phyloP scores from a whole-genome alignment of 2,888 invertebrate species.

The Beris morrisii region DNA sequence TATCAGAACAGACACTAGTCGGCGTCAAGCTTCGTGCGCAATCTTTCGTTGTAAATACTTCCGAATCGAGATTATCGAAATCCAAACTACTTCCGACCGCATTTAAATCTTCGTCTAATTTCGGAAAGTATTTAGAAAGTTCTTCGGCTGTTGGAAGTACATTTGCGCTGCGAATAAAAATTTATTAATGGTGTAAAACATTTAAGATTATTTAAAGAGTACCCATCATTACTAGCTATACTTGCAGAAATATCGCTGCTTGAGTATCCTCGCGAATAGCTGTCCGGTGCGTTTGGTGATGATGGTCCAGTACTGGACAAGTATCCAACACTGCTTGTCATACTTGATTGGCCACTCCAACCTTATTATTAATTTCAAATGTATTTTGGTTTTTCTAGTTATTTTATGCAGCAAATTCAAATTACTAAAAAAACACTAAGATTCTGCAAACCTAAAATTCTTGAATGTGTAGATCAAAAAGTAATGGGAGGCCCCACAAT shows the following conservation, averaged over 20 bases:
- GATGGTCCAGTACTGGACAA: slow-evolving; percentile 79
- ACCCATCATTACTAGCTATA: slow-evolving; percentile 67
- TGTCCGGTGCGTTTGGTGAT: slow-evolving; percentile 71
- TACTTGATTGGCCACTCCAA: slow-evolving; percentile 85
- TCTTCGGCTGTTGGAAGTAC: slow-evolving; percentile 52
- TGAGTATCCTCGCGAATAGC: slow-evolving; percentile 58
- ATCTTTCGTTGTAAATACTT: slow-evolving; percentile 42
- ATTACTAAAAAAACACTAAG: no score
- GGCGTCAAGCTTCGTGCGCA: slow-evolving; percentile 59
- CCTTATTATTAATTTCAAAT: slow-evolving; percentile 53
- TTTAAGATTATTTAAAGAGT: slow-evolving; percentile 34
- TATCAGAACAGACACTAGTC: slow-evolving; percentile 67
- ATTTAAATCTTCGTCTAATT: slow-evolving; percentile 61
- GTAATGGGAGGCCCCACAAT: no score
- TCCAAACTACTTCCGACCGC: slow-evolving; percentile 58
- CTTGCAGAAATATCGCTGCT: slow-evolving; percentile 67
- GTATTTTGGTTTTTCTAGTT: no score
- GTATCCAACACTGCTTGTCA: slow-evolving; percentile 62
- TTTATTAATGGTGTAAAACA: background rate
- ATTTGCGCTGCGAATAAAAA: slow-evolving; percentile 37
- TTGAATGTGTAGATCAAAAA: background rate
- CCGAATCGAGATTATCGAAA: slow-evolving; percentile 46
- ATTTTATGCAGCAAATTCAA: no score
- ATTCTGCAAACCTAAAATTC: background rate
- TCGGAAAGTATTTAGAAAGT: slow-evolving; percentile 60